Conservation (phyloP, 2,888 invertebrate genomes). For the Athalia cordata region DNA sequence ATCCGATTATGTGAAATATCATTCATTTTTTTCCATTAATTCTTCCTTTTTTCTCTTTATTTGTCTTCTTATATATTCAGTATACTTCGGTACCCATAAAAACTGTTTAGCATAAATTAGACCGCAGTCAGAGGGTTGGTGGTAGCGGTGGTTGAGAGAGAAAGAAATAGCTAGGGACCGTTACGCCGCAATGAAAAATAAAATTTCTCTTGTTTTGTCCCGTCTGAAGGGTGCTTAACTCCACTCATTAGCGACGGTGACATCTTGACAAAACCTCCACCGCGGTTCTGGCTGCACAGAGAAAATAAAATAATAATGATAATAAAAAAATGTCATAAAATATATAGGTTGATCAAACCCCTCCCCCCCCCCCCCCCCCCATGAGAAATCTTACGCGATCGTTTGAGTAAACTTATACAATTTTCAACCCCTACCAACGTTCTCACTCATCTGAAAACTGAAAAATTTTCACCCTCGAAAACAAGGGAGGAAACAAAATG, state of each 20-base stretch:
- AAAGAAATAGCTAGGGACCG: slow-evolving; percentile 45
- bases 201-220: slow-evolving; percentile 57
- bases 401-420: background rate
- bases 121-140: slow-evolving; percentile 18
- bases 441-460: background rate
- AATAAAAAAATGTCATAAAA: slow-evolving; percentile 19
- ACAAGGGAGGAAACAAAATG: too few relatives aligned
- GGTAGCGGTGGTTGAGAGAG: slow-evolving; percentile 32
- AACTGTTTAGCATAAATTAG: slow-evolving; percentile 67
- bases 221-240: slow-evolving; percentile 59
- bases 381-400: too few relatives aligned
- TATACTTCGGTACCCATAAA: slow-evolving; percentile 50
- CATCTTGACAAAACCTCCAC: slow-evolving; percentile 67
- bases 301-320: too few relatives aligned
- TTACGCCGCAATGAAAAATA: slow-evolving; percentile 59
- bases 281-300: too few relatives aligned
- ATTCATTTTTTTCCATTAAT: slow-evolving; percentile 40
- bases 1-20: slow-evolving; percentile 29
- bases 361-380: background rate
- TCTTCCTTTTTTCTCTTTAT: too few relatives aligned
- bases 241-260: slow-evolving; percentile 68
- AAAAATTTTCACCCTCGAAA: background rate
- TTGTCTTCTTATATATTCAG: too few relatives aligned
- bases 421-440: slow-evolving; percentile 3
- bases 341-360: slow-evolving; percentile 25